Evolutionary conservation across 2,797 vertebrate genomes (phyloP), one percentile per base, ranked within the genome.

Genomic region (Malacoraja senta): DNA sequence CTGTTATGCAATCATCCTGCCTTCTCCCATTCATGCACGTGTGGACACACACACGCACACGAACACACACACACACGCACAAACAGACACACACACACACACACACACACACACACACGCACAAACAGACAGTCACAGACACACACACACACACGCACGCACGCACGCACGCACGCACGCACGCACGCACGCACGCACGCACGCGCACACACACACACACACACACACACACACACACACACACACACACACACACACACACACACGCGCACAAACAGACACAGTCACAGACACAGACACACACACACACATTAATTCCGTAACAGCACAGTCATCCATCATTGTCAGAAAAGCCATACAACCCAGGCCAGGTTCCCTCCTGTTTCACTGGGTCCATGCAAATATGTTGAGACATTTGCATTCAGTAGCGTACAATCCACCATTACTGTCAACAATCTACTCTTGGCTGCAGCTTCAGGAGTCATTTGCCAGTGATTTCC

Each of bases 361-460:
- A 94, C 95, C 95, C 95, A 94, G 95, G 95, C 94, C 94, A 94
- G 88, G 94, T 94, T 93, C 93, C 94, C 94, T 1, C 93, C 95
- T 95, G 95, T 93, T 96, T 94, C 94, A 95, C 94, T 94, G 94
- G 94, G 8, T 8, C 94, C 94, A 95, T 94, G 95, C 95, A 95
- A 74, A 93, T 94, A 95, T 94, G 93, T 94, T 94, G 95, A 95
- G 96, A 96, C 95, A 95, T 95, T 94, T 94, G 95, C 95, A 96
- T 93, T 94, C 94, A 65, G 94, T 94, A 95, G 95, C 95, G 78
- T 95, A 94, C 93, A 95, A 96, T 96, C 94, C 94, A 96, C 96
- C 96, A 95, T 93, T 0, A 0, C 4, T 26, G 84, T 44, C 29
- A 92, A 76, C 68, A 53, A 74, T 92, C 90, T 17, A n/a, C 12